Percentiles rank a stretch among this genome's conserved stretches.
These are phyloP conservation scores for Ascidia mentula DNA, from an alignment of 23 tunicate genomes.

Conservation along the genomic window DNA sequence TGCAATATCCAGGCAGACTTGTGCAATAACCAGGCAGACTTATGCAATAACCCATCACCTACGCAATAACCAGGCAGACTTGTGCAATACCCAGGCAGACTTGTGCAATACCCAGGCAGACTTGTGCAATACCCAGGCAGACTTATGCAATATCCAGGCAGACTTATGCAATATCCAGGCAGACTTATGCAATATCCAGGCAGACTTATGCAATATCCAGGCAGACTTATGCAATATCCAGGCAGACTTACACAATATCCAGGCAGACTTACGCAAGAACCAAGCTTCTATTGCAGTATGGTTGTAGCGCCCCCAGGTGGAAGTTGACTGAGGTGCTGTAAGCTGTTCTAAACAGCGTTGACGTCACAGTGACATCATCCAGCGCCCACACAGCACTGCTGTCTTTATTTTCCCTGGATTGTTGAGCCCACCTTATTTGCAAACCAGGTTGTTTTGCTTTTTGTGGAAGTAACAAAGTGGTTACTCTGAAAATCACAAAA, in stretches of 20 bases:
- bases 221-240: background rate
- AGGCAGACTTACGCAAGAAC: slow-evolving; percentile 60
- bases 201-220: background rate
- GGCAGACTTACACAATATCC: background rate
- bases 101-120: no score
- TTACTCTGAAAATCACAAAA: slow-evolving; percentile 43
- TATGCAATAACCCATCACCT: no score
- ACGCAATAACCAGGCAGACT: no score
- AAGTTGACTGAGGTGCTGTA: slow-evolving; percentile 73
- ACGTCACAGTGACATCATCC: slow-evolving; percentile 80
- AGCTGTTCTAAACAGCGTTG: slow-evolving; percentile 54
- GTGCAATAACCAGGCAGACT: no score
- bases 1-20: no score
- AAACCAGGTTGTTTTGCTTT: slow-evolving; percentile 48
- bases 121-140: no score
- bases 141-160: no score
- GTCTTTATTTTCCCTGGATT: slow-evolving; percentile 4
- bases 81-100: no score
- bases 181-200: background rate
- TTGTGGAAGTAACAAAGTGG: slow-evolving; percentile 45
- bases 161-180: no score
- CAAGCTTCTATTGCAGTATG: slow-evolving; percentile 25
- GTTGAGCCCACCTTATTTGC: slow-evolving; percentile 72
- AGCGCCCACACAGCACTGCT: slow-evolving; percentile 77
- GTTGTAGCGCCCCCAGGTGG: slow-evolving; percentile 52